Evolutionary conservation across 2,888 invertebrate genomes (phyloP).

Genomic region (Cheilosia impressa): DNA sequence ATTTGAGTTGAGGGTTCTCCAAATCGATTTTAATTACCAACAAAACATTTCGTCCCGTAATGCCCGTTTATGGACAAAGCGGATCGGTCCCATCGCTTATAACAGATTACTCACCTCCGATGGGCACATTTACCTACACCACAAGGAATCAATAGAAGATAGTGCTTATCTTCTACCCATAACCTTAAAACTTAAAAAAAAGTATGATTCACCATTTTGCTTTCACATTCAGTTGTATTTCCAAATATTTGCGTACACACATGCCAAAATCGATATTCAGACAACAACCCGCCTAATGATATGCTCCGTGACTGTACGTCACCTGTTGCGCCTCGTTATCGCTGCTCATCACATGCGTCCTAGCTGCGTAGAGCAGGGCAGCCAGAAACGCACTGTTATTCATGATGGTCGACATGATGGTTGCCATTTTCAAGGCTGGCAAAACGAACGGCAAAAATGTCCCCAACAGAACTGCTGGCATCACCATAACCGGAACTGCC

Average conservation of each 20-base stretch:
- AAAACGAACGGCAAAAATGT: constrained; percentile 88
- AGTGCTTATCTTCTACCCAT: too few species aligned
- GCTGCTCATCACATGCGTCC: constrained; percentile 78
- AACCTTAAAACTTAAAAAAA: not conserved
- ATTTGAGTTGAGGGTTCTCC: too few species aligned
- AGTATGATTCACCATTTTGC: not conserved
- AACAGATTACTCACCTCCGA: too few species aligned
- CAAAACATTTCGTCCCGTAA: too few species aligned
- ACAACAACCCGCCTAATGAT: constrained; percentile 20
- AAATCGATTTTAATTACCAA: too few species aligned
- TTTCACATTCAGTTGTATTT: not conserved
- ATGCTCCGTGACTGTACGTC: constrained; percentile 49
- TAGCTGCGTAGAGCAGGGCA: constrained; percentile 84
- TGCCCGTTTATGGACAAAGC: too few species aligned
- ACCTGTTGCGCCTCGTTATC: constrained; percentile 77
- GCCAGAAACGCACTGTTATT: constrained; percentile 88
- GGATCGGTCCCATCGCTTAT: too few species aligned
- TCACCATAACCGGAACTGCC: constrained; percentile 85
- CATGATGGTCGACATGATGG: constrained; percentile 86
- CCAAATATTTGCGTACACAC: not conserved
- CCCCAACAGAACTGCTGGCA: constrained; percentile 88
- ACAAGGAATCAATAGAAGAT: too few species aligned
- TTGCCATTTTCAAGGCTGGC: constrained; percentile 88
- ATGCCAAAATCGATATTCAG: not conserved
- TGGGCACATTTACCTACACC: too few species aligned